Conservation (phyloP, 2,797 vertebrate genomes). For the Myotis daubentonii region DNA sequence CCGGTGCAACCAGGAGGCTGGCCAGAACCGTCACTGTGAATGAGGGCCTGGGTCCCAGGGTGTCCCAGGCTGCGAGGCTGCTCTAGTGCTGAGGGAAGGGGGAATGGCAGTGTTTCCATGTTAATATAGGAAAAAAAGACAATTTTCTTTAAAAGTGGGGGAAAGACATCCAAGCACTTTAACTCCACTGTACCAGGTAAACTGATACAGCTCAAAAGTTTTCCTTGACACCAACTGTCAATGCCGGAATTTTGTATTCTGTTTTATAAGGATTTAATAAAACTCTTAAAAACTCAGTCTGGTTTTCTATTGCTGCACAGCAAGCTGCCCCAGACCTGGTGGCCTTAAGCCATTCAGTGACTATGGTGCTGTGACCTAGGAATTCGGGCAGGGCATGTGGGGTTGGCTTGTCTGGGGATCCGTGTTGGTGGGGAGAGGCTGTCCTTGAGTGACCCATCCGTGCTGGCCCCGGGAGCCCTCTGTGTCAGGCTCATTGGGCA, state of each 20-base stretch:
- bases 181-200: conserved; percentile 83
- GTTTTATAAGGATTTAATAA: conserved; percentile 92
- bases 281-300: conserved; percentile 77
- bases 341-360: accelerated
- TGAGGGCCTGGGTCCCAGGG: not conserved
- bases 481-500: not conserved
- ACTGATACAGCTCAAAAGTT: conserved; percentile 84
- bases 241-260: conserved; percentile 90
- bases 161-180: conserved; percentile 87
- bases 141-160: conserved; percentile 45
- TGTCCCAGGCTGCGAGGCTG: conserved; percentile 14
- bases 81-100: not conserved
- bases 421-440: not conserved
- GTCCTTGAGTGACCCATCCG: accelerated
- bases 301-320: accelerated
- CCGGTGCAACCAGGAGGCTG: conserved; percentile 67
- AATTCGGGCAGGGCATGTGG: accelerated
- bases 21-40: conserved; percentile 86
- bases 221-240: conserved; percentile 85
- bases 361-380: accelerated
- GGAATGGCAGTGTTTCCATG: not conserved
- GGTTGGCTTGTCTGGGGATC: not conserved
- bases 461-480: not conserved
- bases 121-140: not conserved
- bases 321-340: not conserved